Conservation (phyloP, 2,888 invertebrate genomes). For the Lithophane socia region DNA sequence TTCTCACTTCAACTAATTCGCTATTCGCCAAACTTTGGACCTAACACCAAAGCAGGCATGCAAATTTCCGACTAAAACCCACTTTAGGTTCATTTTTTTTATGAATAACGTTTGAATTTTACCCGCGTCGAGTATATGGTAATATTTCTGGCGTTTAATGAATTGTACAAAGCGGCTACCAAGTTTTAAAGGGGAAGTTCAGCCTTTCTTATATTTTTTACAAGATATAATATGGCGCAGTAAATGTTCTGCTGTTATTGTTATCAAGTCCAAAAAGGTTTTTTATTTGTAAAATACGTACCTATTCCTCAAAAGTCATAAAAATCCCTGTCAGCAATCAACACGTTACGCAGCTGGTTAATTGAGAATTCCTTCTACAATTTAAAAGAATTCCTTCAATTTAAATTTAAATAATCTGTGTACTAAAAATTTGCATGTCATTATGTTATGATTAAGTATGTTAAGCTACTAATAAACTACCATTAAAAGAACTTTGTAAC, state of each 20-base stretch:
- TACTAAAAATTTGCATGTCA: too few relatives aligned
- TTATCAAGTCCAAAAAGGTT: constrained; percentile 17
- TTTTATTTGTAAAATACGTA: not conserved
- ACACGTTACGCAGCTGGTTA: too few relatives aligned
- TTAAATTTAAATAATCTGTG: too few relatives aligned
- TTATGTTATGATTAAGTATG: too few relatives aligned
- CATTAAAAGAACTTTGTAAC: too few relatives aligned
- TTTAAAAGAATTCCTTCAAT: too few relatives aligned
- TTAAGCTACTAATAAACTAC: too few relatives aligned
- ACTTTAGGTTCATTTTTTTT: constrained; percentile 68
- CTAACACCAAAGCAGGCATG: constrained; percentile 59
- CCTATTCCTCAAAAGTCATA: too few relatives aligned
- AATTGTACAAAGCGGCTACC: constrained; percentile 64
- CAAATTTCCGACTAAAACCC: constrained; percentile 66
- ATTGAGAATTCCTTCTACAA: too few relatives aligned
- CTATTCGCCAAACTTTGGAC: constrained; percentile 11
- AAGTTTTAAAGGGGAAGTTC: constrained; percentile 30
- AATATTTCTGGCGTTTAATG: constrained; percentile 66
- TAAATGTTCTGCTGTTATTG: constrained; percentile 14
- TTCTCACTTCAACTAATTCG: not conserved
- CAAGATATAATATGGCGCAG: constrained; percentile 23
- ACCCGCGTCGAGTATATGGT: constrained; percentile 65
- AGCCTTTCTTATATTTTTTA: constrained; percentile 25
- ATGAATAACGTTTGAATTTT: constrained; percentile 74
- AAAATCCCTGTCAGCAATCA: too few relatives aligned